Evolutionary conservation across 2,888 invertebrate species (phyloP), one percentile per base, ranked within the genome.

Genomic region (Aphelenchoides bicaudatus): DNA sequence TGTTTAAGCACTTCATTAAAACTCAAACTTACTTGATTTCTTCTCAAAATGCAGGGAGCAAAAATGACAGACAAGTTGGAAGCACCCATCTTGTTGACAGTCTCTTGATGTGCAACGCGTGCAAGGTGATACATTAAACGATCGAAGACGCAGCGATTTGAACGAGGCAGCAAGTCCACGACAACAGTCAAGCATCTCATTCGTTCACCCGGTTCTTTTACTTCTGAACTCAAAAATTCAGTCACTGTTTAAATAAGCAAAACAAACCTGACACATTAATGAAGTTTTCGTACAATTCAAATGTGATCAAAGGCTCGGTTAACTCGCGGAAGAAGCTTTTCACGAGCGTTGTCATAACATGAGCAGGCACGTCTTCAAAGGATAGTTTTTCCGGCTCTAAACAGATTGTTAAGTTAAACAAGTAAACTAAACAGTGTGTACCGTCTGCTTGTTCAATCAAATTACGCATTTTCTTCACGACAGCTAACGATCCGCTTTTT

Each of bases 281-380:
- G 81, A 92, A 91, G 82, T 92, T 91, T 81, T 92, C 91, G 80
- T 92, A 93, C 65, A 89, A 87, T 79, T 91, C 91, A 82, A 88
- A 91, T 52, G 91, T 91, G 68, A 93, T 84, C 69, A 93, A 82
- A 21, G 92, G 92, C 80, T 92, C 91, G 16, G 91, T 89, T 86
- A 93, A 87, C 80, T 92, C 92, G 37, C 91, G 85, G 80, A 92
- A 86, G 83, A 91, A 91, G 83, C 79, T 71, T 82, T 93, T 93
- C 59, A 92, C 83, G 30, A 90, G 88, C 34, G 90, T 89, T 0
- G 91, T 88, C 58, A 91, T 82, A 37, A 91, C 91, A 82, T 92
- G 91, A 54, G 92, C 88, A 55, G 88, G 88, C 81, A 88, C 89
- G 68, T 87, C 84, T 65, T 88, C 80, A 56, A 82, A 86, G 71